Evolutionary conservation across 2,113 vertebrate genomes (phyloP).

Genomic region (Pantherophis guttatus): DNA sequence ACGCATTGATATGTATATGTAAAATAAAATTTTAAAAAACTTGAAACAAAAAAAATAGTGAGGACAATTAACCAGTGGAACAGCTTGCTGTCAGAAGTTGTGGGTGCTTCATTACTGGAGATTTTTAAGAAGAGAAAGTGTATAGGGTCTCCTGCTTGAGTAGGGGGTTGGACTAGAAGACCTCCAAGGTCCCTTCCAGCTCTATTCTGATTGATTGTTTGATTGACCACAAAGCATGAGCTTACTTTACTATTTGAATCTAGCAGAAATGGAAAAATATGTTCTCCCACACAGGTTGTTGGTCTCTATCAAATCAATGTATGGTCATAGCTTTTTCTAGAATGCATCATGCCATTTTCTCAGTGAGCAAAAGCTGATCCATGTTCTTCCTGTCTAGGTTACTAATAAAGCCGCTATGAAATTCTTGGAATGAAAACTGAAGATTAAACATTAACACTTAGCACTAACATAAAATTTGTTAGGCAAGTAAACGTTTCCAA

Average conservation of each 20-base stretch:
- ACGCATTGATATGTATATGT: too few relatives aligned
- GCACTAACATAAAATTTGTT: neutral
- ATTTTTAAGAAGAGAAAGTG: too few relatives aligned
- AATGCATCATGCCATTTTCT: neutral
- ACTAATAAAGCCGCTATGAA: neutral
- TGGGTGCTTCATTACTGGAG: too few relatives aligned
- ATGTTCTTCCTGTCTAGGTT: neutral
- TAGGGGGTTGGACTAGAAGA: neutral
- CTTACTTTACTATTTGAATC: neutral
- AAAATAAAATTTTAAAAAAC: too few relatives aligned
- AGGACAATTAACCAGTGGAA: too few relatives aligned
- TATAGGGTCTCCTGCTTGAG: too few relatives aligned
- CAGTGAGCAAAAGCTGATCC: neutral
- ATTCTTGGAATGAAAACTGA: neutral
- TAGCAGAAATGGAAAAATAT: neutral
- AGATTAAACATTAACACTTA: neutral
- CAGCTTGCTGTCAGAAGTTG: too few relatives aligned
- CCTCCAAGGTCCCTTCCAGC: neutral
- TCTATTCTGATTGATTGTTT: neutral
- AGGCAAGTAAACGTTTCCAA: neutral
- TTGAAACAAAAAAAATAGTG: too few relatives aligned
- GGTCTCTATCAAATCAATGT: neutral
- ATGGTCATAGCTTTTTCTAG: neutral
- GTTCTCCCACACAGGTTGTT: neutral
- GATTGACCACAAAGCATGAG: neutral